These are phyloP conservation scores for Archilochus colubris DNA, from an alignment of 2,113 vertebrate genomes.

Conservation along the genomic window DNA sequence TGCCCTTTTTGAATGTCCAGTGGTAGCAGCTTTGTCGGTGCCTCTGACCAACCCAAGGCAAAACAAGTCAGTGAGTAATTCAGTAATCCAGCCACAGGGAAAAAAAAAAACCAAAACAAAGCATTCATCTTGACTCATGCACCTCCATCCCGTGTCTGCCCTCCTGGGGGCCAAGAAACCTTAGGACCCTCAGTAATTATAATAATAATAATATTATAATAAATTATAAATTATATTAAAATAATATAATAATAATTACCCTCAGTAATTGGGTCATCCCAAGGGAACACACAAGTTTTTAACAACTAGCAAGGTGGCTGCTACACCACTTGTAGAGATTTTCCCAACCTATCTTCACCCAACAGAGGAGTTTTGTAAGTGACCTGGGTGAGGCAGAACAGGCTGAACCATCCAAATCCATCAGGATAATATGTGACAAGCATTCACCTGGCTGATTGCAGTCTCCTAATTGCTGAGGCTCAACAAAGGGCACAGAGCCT, in stretches of 20 bases:
- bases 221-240: too few species aligned
- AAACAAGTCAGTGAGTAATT: neutral
- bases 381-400: neutral
- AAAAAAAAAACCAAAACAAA: neutral
- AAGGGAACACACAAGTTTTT: neutral
- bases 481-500: neutral
- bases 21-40: neutral
- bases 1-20: neutral
- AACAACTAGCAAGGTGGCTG: neutral
- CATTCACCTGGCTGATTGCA: neutral
- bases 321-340: neutral
- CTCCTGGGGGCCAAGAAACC: neutral
- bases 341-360: neutral
- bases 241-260: too few species aligned
- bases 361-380: neutral
- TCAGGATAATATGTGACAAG: neutral
- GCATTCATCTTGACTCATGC: accelerated
- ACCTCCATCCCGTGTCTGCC: neutral
- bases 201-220: too few species aligned
- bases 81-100: neutral
- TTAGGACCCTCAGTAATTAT: neutral
- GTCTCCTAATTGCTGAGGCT: accelerated
- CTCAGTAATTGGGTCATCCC: neutral
- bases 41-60: accelerated
- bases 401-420: neutral